These are phyloP conservation scores for Procambarus clarkii DNA, from an alignment of 1,140 invertebrate species.

Conservation along the genomic window DNA sequence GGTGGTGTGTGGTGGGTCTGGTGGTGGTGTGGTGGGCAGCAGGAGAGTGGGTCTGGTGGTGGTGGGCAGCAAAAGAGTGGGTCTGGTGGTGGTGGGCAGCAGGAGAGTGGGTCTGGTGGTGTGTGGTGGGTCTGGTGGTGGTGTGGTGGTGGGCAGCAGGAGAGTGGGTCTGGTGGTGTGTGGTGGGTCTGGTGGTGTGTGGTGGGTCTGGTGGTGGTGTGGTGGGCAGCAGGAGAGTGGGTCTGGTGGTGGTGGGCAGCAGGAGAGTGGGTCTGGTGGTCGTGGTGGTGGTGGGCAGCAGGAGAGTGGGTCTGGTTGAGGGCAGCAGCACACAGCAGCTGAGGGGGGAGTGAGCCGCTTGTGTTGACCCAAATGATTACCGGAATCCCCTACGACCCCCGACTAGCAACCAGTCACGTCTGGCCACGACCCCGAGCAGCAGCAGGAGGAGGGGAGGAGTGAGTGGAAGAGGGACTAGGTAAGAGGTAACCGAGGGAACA, in stretches of 20 bases:
- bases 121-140: no score
- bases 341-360: neutral
- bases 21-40: neutral
- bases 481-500: neutral
- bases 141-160: no score
- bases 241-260: neutral
- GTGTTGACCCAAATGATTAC: slow-evolving; percentile 61
- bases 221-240: neutral
- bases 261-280: neutral
- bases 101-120: neutral
- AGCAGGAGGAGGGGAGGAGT: neutral
- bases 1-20: neutral
- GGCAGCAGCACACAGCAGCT: no score
- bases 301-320: no score
- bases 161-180: neutral
- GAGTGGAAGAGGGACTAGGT: neutral
- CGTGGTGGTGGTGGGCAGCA: neutral
- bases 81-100: neutral
- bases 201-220: neutral
- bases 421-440: neutral
- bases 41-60: neutral
- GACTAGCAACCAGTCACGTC: slow-evolving; percentile 35
- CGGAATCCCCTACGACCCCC: slow-evolving; percentile 12
- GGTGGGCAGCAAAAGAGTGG: neutral
- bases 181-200: no score